Evolutionary conservation across 2,888 invertebrate genomes (phyloP).

Genomic region (Cheilosia urbana): DNA sequence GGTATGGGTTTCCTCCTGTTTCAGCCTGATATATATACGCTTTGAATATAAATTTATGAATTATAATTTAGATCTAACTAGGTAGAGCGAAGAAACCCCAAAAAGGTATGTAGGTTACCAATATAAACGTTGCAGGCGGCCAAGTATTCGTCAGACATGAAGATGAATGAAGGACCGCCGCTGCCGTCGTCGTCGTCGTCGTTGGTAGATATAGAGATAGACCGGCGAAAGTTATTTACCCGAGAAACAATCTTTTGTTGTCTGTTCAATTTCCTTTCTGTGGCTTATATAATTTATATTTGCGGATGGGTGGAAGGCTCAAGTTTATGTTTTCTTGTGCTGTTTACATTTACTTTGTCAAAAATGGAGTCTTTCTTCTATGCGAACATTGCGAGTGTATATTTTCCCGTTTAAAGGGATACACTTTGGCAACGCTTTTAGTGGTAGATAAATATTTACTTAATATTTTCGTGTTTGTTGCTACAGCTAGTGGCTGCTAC

Average conservation of each 20-base stretch:
- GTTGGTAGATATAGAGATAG: slow-evolving; percentile 32
- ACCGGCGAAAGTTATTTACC: slow-evolving; percentile 65
- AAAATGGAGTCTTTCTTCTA: slow-evolving; percentile 6
- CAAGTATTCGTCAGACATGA: neutral
- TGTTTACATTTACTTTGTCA: slow-evolving; percentile 74
- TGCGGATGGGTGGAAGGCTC: slow-evolving; percentile 61
- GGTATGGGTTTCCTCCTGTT: slow-evolving; percentile 13
- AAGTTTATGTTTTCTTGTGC: slow-evolving; percentile 53
- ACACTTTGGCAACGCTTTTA: slow-evolving; percentile 64
- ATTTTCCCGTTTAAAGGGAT: slow-evolving; percentile 20
- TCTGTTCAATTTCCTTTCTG: slow-evolving; percentile 74
- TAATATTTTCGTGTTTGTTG: slow-evolving; percentile 59
- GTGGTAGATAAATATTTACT: slow-evolving; percentile 73
- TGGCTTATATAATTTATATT: slow-evolving; percentile 75
- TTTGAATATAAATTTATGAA: slow-evolving; percentile 76
- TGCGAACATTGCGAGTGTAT: slow-evolving; percentile 19
- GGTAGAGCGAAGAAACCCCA: too few relatives aligned
- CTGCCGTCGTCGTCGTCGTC: neutral
- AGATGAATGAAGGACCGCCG: slow-evolving; percentile 55
- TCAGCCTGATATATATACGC: slow-evolving; percentile 25
- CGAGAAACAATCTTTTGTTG: slow-evolving; percentile 75
- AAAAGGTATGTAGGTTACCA: neutral
- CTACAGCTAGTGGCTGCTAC: slow-evolving; percentile 13
- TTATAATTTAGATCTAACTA: slow-evolving; percentile 64
- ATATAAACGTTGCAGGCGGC: slow-evolving; percentile 30